These are phyloP conservation scores for Mactra quadrangularis DNA, from an alignment of 1,140 invertebrate genomes.

Conservation along the genomic window DNA sequence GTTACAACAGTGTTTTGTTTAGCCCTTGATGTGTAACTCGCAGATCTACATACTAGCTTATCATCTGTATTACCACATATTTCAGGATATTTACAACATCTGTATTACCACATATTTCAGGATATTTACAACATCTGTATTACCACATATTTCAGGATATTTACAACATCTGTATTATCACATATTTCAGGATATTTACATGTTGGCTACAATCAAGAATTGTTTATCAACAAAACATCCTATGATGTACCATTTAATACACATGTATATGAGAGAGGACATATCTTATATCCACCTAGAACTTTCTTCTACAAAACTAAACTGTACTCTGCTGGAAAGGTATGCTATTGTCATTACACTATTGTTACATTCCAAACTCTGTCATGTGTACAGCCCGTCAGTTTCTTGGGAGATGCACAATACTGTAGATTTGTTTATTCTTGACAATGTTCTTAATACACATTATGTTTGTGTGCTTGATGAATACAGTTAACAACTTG, in stretches of 20 bases:
- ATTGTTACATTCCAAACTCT: neutral
- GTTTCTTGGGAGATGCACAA: no score
- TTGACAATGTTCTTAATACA: neutral
- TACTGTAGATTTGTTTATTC: no score
- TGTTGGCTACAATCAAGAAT: constrained; percentile 72
- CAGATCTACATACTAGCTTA: no score
- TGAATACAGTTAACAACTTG: no score
- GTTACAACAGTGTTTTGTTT: no score
- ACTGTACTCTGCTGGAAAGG: constrained; percentile 72
- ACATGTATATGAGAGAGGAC: constrained; percentile 72
- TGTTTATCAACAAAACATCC: constrained; percentile 67
- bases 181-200: constrained; percentile 71
- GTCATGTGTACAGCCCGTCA: neutral
- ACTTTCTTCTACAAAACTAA: constrained; percentile 76
- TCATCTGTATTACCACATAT: no score
- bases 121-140: no score
- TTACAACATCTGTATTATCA: no score
- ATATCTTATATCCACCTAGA: constrained; percentile 66
- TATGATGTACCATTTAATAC: constrained; percentile 75
- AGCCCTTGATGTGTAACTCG: no score
- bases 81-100: no score
- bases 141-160: no score
- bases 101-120: no score
- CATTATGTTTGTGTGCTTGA: neutral
- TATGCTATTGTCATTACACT: constrained; percentile 30